These are phyloP conservation scores for Agrotis segetum DNA, from an alignment of 2,888 invertebrate genomes.

Conservation along the genomic window DNA sequence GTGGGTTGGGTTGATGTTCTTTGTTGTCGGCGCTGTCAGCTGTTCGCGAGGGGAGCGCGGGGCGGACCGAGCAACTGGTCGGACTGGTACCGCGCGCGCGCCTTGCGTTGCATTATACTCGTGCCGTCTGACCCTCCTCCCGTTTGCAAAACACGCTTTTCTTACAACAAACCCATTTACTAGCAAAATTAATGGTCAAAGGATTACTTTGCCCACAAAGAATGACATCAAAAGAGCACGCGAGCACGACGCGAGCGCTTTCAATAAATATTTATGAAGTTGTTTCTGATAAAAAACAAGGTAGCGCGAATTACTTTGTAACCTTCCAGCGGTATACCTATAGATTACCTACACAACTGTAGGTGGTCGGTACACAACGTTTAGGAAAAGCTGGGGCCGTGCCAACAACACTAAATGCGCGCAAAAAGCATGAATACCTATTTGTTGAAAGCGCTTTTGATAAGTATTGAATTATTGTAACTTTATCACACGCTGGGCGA, in stretches of 20 bases:
- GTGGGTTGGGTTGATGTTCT: slow-evolving; percentile 77
- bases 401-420: slow-evolving; percentile 64
- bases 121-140: slow-evolving; percentile 39
- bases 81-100: slow-evolving; percentile 71
- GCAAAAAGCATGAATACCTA: slow-evolving; percentile 61
- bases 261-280: slow-evolving; percentile 46
- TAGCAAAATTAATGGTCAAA: slow-evolving; percentile 23
- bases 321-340: slow-evolving; percentile 34
- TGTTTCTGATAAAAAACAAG: slow-evolving; percentile 33
- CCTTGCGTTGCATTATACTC: slow-evolving; percentile 62
- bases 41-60: slow-evolving; percentile 76
- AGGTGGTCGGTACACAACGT: slow-evolving; percentile 32
- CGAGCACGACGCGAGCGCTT: slow-evolving; percentile 47
- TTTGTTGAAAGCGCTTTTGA: slow-evolving; percentile 53
- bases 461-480: slow-evolving; percentile 54
- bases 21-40: slow-evolving; percentile 87
- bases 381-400: slow-evolving; percentile 62
- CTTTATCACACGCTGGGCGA: slow-evolving; percentile 28
- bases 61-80: slow-evolving; percentile 76
- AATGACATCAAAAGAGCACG: slow-evolving; percentile 47
- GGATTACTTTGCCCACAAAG: slow-evolving; percentile 16
- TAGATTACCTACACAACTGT: slow-evolving; percentile 56
- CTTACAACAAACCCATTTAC: slow-evolving; percentile 34
- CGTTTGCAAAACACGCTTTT: slow-evolving; percentile 39
- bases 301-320: slow-evolving; percentile 45